phyloP scores from a whole-genome alignment of 2,888 invertebrate species.

The Acleris sparsana region DNA sequence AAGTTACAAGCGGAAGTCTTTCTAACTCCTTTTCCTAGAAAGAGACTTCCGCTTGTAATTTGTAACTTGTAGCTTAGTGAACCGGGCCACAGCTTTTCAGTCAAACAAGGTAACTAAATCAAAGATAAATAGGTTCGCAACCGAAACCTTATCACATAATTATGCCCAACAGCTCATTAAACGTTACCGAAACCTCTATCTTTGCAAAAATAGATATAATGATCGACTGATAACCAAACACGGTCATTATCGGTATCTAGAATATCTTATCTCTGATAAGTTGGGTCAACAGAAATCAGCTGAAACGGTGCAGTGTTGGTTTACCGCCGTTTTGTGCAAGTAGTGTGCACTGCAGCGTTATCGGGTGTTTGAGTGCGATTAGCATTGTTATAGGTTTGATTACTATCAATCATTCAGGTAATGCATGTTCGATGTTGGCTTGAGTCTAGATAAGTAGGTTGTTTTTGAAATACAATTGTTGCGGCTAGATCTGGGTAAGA shows the following conservation, averaged over 20 bases:
- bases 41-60: too few relatives aligned
- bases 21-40: too few relatives aligned
- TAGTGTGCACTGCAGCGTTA: constrained; percentile 21
- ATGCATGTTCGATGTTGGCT: constrained; percentile 12
- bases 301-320: constrained; percentile 16
- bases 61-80: too few relatives aligned
- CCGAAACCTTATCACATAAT: background rate
- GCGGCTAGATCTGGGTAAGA: constrained; percentile 13
- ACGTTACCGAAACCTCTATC: constrained; percentile 22
- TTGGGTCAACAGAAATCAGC: constrained; percentile 11
- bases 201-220: constrained; percentile 30
- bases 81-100: too few relatives aligned
- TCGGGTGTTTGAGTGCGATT: constrained; percentile 21
- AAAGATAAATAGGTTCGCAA: background rate
- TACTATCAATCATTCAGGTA: constrained; percentile 21
- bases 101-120: too few relatives aligned
- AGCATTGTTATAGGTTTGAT: constrained; percentile 22
- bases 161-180: background rate
- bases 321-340: background rate
- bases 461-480: background rate
- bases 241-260: constrained; percentile 31
- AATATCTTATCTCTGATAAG: constrained; percentile 35
- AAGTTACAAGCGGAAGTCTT: too few relatives aligned
- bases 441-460: constrained; percentile 21
- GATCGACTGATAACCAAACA: constrained; percentile 30